Evolutionary conservation across 2,113 vertebrate genomes (phyloP).

Genomic region (Indicator indicator): DNA sequence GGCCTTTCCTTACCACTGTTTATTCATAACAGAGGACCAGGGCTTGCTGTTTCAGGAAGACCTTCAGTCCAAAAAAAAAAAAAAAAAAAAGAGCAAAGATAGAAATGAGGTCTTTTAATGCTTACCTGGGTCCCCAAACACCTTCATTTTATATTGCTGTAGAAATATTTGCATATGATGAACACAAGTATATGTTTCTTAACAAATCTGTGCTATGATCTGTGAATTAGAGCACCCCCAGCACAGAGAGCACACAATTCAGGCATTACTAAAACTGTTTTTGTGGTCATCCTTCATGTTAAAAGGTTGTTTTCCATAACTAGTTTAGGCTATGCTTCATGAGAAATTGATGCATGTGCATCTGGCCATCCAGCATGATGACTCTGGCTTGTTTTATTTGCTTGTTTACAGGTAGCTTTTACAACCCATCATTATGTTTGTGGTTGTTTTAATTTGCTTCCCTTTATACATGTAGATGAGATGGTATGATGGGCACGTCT

Average conservation of each 20-base stretch:
- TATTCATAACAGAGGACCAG: background rate
- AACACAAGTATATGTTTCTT: background rate
- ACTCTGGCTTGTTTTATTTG: conserved; percentile 27
- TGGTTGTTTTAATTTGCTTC: conserved; percentile 32
- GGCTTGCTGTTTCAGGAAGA: background rate
- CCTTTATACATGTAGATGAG: background rate
- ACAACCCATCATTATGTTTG: background rate
- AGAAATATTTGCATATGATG: background rate
- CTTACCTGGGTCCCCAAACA: background rate
- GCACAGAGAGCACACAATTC: background rate
- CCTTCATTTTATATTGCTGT: background rate
- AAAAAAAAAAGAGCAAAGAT: background rate
- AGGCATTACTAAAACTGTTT: background rate
- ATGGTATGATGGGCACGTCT: accelerated
- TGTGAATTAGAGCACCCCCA: background rate
- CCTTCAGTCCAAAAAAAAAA: background rate
- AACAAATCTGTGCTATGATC: background rate
- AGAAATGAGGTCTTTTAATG: background rate
- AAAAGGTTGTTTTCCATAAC: background rate
- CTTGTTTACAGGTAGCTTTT: conserved; percentile 33
- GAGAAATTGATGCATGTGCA: background rate
- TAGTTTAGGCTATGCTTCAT: background rate
- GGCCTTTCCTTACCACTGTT: background rate
- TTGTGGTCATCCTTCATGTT: background rate
- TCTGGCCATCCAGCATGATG: background rate